phyloP scores from a whole-genome alignment of 2,113 vertebrate species.

The Dicaeum eximium region DNA sequence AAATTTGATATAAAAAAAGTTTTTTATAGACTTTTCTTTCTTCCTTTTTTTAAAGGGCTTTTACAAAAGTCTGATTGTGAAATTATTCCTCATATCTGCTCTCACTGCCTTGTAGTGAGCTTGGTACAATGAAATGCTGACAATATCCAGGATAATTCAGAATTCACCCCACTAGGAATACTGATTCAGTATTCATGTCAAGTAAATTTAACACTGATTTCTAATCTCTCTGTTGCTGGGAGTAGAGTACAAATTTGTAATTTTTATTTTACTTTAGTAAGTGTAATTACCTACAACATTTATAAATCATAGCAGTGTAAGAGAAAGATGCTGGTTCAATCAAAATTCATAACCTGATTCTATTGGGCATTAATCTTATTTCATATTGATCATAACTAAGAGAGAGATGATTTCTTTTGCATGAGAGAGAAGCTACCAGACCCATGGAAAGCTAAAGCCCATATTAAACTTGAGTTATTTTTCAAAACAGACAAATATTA shows the following conservation, averaged over 20 bases:
- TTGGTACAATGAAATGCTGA: not conserved
- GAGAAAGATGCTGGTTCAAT: conserved; percentile 25
- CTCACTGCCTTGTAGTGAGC: not conserved
- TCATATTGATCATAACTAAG: conserved; percentile 6
- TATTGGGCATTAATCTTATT: conserved; percentile 15
- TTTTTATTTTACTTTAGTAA: conserved; percentile 62
- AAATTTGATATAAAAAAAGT: not conserved
- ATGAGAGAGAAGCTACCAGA: not conserved
- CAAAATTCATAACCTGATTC: conserved; percentile 39
- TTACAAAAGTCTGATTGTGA: not conserved
- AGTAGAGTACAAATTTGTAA: conserved; percentile 50
- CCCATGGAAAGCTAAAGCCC: not conserved
- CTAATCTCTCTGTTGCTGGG: conserved; percentile 41
- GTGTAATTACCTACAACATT: conserved; percentile 53
- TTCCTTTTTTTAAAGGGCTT: not conserved
- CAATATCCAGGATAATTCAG: conserved; percentile 23
- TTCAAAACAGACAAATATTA: not conserved
- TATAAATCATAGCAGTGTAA: conserved; percentile 26
- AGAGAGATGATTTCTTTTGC: not conserved
- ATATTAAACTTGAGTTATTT: not conserved
- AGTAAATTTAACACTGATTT: conserved; percentile 56
- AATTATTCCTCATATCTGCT: not conserved
- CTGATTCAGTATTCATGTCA: conserved; percentile 42
- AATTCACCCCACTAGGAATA: conserved; percentile 1
- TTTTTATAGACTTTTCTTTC: not conserved